phyloP scores from a whole-genome alignment of 2,113 vertebrate genomes.

The Pseudonaja textilis region DNA sequence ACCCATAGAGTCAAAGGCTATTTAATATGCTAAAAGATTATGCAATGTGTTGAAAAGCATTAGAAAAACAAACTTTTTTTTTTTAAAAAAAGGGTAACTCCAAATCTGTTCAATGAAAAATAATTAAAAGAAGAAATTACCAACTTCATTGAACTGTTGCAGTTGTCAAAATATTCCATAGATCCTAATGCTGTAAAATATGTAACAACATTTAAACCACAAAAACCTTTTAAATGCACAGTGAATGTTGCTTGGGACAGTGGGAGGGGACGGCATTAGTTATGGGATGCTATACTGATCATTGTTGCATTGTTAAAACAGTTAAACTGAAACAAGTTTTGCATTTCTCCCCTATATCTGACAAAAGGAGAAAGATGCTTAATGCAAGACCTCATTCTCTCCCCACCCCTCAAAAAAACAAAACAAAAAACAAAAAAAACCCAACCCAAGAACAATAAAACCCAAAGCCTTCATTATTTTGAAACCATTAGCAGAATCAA shows the following conservation, averaged over 20 bases:
- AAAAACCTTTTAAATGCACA: conserved; percentile 83
- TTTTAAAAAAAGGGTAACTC: conserved; percentile 71
- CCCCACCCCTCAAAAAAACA: background rate
- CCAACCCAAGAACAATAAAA: background rate
- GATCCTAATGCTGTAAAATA: conserved; percentile 98
- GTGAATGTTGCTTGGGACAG: conserved; percentile 73
- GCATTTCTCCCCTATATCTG: conserved; percentile 42
- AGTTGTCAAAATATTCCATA: conserved; percentile 95
- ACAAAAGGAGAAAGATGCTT: conserved; percentile 58
- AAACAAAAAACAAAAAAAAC: background rate
- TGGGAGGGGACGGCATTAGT: conserved; percentile 67
- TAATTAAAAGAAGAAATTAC: conserved; percentile 94
- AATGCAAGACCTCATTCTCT: conserved; percentile 50
- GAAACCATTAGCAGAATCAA: conserved; percentile 26
- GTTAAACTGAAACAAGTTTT: conserved; percentile 62
- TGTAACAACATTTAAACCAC: conserved; percentile 96
- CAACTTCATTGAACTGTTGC: conserved; percentile 95
- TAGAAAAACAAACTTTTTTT: conserved; percentile 70
- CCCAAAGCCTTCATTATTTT: conserved; percentile 14
- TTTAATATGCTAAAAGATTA: conserved; percentile 44
- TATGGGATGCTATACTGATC: conserved; percentile 61
- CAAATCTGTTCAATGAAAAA: conserved; percentile 86
- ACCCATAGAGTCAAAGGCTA: conserved; percentile 46
- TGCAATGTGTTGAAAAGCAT: conserved; percentile 35
- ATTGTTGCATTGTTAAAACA: conserved; percentile 65